Percentiles rank a stretch among this genome's conserved stretches.
Evolutionary conservation across 2,113 vertebrate genomes (phyloP).

Genomic region (Dasypus novemcinctus): DNA sequence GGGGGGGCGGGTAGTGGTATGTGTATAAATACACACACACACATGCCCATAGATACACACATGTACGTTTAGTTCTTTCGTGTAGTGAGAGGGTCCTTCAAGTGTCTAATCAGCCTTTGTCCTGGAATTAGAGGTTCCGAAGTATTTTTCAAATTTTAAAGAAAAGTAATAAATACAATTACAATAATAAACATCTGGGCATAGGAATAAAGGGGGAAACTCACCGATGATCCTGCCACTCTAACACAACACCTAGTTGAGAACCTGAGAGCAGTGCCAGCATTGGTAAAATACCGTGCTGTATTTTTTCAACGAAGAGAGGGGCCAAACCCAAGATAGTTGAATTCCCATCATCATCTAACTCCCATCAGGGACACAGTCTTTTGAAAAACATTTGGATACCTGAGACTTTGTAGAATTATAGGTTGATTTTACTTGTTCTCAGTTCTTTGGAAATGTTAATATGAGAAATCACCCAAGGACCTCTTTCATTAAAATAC

Average conservation of each 20-base stretch:
- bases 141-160: neutral
- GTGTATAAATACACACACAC: no score
- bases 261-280: neutral
- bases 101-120: neutral
- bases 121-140: neutral
- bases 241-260: neutral
- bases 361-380: neutral
- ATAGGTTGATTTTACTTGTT: neutral
- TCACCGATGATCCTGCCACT: neutral
- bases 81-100: neutral
- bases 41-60: no score
- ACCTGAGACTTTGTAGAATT: neutral
- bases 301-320: no score
- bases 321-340: neutral
- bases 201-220: neutral
- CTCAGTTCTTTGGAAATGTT: neutral
- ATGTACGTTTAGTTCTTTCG: neutral
- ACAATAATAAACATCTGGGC: neutral
- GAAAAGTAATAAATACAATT: neutral
- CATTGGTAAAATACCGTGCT: neutral
- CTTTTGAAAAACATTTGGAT: neutral
- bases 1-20: no score
- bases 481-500: neutral
- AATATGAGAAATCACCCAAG: neutral
- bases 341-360: neutral